Evolutionary conservation across 1,140 invertebrate genomes (phyloP).

Genomic region (Branchinecta lindahli): DNA sequence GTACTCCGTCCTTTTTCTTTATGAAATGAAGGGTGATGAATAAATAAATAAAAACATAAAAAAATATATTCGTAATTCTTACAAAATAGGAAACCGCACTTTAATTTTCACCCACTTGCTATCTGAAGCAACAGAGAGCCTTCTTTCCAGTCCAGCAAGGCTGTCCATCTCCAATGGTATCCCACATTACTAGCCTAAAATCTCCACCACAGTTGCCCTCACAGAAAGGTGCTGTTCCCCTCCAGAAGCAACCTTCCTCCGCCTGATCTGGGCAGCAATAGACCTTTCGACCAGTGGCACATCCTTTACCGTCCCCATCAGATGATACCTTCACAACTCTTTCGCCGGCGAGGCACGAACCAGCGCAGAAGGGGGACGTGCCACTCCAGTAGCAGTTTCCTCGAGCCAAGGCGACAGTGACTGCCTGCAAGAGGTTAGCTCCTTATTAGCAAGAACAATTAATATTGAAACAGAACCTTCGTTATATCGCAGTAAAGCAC

Average conservation of each 20-base stretch:
- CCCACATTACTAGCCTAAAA: background rate
- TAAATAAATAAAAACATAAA: no score
- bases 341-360: background rate
- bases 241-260: background rate
- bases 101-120: no score
- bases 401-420: no score
- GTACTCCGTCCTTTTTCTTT: no score
- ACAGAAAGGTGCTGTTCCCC: background rate
- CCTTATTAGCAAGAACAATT: no score
- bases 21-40: no score
- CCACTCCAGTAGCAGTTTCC: constrained; percentile 7
- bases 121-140: constrained; percentile 3
- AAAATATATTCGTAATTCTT: no score
- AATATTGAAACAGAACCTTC: no score
- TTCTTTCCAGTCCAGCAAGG: constrained; percentile 1
- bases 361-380: background rate
- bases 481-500: no score
- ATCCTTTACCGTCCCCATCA: background rate
- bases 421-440: no score
- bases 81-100: no score
- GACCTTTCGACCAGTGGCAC: constrained; percentile 7
- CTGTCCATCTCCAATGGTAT: background rate
- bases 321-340: background rate
- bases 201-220: background rate
- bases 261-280: background rate